phyloP scores from a whole-genome alignment of 1,140 invertebrate species.

The Apis cerana region DNA sequence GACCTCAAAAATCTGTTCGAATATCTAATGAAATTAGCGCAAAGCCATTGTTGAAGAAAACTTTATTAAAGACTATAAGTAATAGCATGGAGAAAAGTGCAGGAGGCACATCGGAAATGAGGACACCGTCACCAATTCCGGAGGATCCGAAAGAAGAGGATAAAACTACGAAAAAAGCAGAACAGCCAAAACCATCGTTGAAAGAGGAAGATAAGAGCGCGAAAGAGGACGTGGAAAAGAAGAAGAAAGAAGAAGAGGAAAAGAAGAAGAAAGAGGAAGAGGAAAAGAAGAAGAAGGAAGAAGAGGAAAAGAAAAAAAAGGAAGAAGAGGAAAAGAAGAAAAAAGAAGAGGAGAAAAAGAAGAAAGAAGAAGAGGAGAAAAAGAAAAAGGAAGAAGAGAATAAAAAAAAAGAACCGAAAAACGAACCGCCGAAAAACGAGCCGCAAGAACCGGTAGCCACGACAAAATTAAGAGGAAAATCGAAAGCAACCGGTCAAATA shows the following conservation, averaged over 20 bases:
- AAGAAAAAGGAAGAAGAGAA: conserved; percentile 23
- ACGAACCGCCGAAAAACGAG: conserved; percentile 14
- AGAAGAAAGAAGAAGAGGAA: conserved; percentile 31
- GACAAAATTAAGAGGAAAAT: conserved; percentile 83
- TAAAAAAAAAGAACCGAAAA: conserved; percentile 7
- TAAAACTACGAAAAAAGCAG: neutral
- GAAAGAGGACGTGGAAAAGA: conserved; percentile 19
- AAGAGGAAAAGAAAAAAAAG: conserved; percentile 4
- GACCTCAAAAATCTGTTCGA: conserved; percentile 41
- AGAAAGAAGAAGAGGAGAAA: conserved; percentile 28
- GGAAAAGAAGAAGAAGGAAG: conserved; percentile 33
- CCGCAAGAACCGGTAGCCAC: conserved; percentile 62
- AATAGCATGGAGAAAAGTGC: conserved; percentile 58
- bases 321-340: conserved; percentile 35
- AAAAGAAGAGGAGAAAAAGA: conserved; percentile 6
- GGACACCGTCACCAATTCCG: conserved; percentile 74
- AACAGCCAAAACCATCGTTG: conserved; percentile 19
- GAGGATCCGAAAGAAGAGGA: conserved; percentile 70
- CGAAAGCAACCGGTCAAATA: conserved; percentile 85
- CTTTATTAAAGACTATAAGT: conserved; percentile 65
- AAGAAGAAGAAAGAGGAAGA: conserved; percentile 40
- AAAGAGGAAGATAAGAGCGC: neutral
- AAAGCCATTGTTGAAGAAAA: conserved; percentile 50
- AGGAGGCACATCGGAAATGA: conserved; percentile 26
- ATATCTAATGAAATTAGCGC: neutral